A percentile compares a stretch with the other conserved stretches of the same genome.
These are phyloP conservation scores for Tipula unca DNA, from an alignment of 2,888 invertebrate genomes.

Conservation along the genomic window DNA sequence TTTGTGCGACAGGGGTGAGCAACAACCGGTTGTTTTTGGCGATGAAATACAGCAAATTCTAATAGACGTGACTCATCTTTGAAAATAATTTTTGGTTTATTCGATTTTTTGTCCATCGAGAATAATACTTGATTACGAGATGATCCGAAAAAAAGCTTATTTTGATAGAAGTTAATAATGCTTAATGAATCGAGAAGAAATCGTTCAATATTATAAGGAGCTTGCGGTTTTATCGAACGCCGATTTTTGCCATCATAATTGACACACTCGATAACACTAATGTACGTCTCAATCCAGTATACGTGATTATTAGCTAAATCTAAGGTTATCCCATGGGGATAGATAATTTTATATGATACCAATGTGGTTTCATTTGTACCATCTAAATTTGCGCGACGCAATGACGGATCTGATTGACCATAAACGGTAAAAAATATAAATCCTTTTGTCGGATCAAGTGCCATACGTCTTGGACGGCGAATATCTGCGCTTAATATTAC, in stretches of 20 bases:
- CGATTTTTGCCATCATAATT: slow-evolving; percentile 62
- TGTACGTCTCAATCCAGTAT: slow-evolving; percentile 74
- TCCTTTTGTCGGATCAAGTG: slow-evolving; percentile 69
- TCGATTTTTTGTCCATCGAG: slow-evolving; percentile 50
- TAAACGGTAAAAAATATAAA: slow-evolving; percentile 17
- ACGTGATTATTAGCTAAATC: slow-evolving; percentile 62
- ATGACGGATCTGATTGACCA: slow-evolving; percentile 28
- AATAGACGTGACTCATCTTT: slow-evolving; percentile 51
- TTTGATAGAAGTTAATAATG: slow-evolving; percentile 65
- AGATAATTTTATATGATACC: slow-evolving; percentile 61
- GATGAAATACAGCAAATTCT: slow-evolving; percentile 64
- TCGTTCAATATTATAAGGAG: slow-evolving; percentile 22
- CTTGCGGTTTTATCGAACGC: not conserved
- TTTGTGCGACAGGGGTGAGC: slow-evolving; percentile 58
- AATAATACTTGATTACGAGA: slow-evolving; percentile 59
- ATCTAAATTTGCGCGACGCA: slow-evolving; percentile 57
- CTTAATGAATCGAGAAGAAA: slow-evolving; percentile 45
- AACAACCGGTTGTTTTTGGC: slow-evolving; percentile 65
- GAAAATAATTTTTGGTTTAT: slow-evolving; percentile 43
- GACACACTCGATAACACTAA: slow-evolving; percentile 68
- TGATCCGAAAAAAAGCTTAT: slow-evolving; percentile 61
- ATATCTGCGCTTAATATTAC: slow-evolving; percentile 58
- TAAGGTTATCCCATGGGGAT: slow-evolving; percentile 63
- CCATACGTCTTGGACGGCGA: slow-evolving; percentile 63
- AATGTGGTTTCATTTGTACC: slow-evolving; percentile 53